Conservation (phyloP, 2,888 invertebrate species). For the Parthenolecanium corni region DNA sequence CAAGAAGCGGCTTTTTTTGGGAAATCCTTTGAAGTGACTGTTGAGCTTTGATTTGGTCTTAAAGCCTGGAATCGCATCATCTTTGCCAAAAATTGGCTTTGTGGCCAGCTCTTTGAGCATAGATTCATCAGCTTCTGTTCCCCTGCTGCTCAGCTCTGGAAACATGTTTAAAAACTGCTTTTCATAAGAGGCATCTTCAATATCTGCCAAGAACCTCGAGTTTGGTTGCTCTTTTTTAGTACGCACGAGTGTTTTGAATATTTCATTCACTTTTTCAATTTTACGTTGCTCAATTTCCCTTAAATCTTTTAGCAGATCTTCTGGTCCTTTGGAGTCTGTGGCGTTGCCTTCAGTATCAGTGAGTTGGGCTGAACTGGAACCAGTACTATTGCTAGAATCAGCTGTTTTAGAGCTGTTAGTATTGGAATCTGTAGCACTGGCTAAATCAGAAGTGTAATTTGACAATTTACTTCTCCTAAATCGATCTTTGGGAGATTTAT, state of each 20-base stretch:
- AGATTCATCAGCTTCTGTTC: background rate
- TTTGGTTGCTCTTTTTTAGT: slow-evolving; percentile 15
- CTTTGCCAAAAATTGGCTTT: background rate
- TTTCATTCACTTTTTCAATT: slow-evolving; percentile 10
- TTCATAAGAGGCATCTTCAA: slow-evolving; percentile 26
- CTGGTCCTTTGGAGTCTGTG: background rate
- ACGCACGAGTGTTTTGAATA: slow-evolving; percentile 3
- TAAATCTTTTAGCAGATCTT: background rate
- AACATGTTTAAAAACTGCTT: slow-evolving; percentile 30
- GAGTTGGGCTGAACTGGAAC: background rate
- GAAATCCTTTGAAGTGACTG: background rate
- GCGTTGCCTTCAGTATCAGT: background rate
- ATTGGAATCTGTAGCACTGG: background rate
- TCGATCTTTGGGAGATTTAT: slow-evolving; percentile 21
- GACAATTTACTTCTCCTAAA: background rate
- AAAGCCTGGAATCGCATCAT: background rate
- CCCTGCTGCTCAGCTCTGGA: slow-evolving; percentile 11
- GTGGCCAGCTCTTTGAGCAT: background rate
- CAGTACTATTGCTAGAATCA: background rate
- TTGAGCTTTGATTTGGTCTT: slow-evolving; percentile 19
- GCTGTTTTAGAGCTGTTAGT: background rate
- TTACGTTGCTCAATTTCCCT: slow-evolving; percentile 15
- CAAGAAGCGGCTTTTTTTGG: slow-evolving; percentile 13
- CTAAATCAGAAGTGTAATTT: background rate
- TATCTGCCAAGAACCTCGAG: background rate